Evolutionary conservation across 2,888 invertebrate species (phyloP).

Genomic region (Neelides folsomi): DNA sequence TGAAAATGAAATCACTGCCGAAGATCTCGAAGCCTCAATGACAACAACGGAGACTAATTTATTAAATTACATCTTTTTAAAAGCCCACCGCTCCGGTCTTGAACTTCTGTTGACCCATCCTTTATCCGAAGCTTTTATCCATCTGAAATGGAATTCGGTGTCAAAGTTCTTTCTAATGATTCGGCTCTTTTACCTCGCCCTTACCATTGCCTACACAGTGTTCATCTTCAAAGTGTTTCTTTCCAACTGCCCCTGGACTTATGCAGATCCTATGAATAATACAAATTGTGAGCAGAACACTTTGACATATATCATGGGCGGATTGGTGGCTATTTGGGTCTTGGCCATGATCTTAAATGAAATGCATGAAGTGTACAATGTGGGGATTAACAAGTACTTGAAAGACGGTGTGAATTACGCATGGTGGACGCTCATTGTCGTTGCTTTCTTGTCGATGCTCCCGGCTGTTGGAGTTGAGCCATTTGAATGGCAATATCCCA

Average conservation of each 20-base stretch:
- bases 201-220: constrained; percentile 8
- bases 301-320: constrained; percentile 1
- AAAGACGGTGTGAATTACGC: constrained; percentile 9
- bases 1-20: not conserved
- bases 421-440: constrained; percentile 19
- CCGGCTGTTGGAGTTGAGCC: constrained; percentile 9
- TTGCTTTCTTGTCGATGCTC: constrained; percentile 8
- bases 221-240: constrained; percentile 10
- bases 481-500: constrained; percentile 17
- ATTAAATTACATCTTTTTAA: constrained; percentile 4
- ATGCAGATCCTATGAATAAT: not conserved
- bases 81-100: constrained; percentile 44
- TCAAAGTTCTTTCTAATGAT: constrained; percentile 69
- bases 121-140: constrained; percentile 68
- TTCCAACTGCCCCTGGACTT: constrained; percentile 6
- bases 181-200: constrained; percentile 51
- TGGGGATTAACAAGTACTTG: constrained; percentile 3
- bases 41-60: constrained; percentile 6
- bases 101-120: constrained; percentile 68
- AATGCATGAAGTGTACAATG: constrained; percentile 44
- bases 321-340: not conserved
- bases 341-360: constrained; percentile 10
- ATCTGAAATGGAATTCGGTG: constrained; percentile 69
- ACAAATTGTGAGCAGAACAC: not conserved
- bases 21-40: not conserved